Percentiles rank a stretch among this genome's conserved stretches.
These are phyloP conservation scores for Holcopasites calliopsidis DNA, from an alignment of 1,140 invertebrate species.

Conservation along the genomic window DNA sequence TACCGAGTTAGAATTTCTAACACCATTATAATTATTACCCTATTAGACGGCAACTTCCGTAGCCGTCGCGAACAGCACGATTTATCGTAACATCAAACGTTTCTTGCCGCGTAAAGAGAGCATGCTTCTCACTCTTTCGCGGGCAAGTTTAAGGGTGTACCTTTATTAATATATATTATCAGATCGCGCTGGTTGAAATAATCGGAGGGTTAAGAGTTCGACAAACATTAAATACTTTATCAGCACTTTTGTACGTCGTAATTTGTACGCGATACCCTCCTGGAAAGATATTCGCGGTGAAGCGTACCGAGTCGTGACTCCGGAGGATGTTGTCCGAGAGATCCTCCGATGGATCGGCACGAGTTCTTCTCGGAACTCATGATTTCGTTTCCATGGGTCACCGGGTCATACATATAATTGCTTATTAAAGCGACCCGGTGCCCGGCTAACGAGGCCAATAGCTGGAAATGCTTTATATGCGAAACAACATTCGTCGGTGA, in stretches of 20 bases:
- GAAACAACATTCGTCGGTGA: not conserved
- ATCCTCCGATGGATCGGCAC: constrained; percentile 46
- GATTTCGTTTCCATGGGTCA: constrained; percentile 43
- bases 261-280: constrained; percentile 5
- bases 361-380: constrained; percentile 45
- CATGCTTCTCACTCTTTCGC: not conserved
- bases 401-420: constrained; percentile 51
- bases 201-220: not conserved
- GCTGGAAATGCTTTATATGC: not conserved
- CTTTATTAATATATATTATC: no score
- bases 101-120: no score
- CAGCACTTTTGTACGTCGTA: no score
- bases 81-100: no score
- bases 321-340: constrained; percentile 37
- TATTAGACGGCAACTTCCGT: not conserved
- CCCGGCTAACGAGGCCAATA: constrained; percentile 22
- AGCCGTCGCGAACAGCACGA: not conserved
- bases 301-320: constrained; percentile 52
- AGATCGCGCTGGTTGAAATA: not conserved
- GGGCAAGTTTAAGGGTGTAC: not conserved
- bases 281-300: not conserved
- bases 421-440: constrained; percentile 51
- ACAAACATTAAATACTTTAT: no score
- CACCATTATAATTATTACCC: constrained; percentile 2
- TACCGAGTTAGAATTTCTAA: not conserved